Base-by-base conservation (phyloP, 2,797 vertebrate genomes). In the Dipus sagitta region DNA sequence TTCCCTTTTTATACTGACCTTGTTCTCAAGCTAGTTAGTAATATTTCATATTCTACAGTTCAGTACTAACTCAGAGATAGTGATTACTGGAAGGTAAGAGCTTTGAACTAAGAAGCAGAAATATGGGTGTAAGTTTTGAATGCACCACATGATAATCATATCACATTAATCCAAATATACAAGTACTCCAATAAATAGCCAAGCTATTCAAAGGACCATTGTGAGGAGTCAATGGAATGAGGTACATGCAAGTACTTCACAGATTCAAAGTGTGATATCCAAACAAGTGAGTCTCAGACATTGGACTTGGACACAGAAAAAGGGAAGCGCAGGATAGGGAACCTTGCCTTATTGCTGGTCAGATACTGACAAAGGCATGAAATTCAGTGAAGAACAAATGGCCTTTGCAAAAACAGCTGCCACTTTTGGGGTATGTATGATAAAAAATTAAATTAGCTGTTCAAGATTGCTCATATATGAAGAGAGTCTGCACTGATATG, bases 361-460 rank as follows among this genome's bases (percentile, higher is more conserved):
- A 92, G 28, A 42, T 0, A 76, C 26, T 81, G 13, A 84, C 34
- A 52, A 95, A 86, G 64, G 23, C 34, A 18, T 82, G 3, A 42
- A 32, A 90, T 86, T 42, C 93, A 52, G 38, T 93, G 71, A 76
- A 95, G 32, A 90, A 80, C 38, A 91, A 84, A 80, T 54, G 11
- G 70, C 68, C 42, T 20, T 54, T 92, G 34, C 68, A 91, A 86
- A 38, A 75, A 95, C 9, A 71, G 6, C 38, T 93, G 76, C 12
- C 30, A 58, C 26, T 15, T 88, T 93, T 87, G 21, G 86, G 52
- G 7, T 90, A 79, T 75, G 82, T 60, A 71, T 82, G 32, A 75
- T 64, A 92, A 80, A 47, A 75, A 75, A 78, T 92, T 94, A 70
- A 4, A 76, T 94, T 79, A 74, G 10, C 75, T 88, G 6, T 62